phyloP scores from a whole-genome alignment of 2,888 invertebrate genomes.

The Phoenoteleia sp. region DNA sequence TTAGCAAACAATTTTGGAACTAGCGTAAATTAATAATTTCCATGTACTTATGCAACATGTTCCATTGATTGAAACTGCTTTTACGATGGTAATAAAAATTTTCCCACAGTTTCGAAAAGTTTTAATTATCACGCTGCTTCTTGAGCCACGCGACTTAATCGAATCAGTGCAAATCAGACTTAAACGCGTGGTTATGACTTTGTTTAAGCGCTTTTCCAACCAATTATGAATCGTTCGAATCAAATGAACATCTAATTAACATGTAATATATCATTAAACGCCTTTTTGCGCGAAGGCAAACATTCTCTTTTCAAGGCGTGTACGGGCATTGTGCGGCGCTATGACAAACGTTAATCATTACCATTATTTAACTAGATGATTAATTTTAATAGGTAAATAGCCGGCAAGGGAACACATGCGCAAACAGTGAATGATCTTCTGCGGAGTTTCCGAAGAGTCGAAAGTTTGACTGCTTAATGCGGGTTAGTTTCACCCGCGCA shows the following conservation, averaged over 20 bases:
- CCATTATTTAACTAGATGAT: constrained; percentile 49
- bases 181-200: not conserved
- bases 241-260: constrained; percentile 56
- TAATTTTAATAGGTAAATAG: constrained; percentile 49
- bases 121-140: not conserved
- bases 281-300: constrained; percentile 31
- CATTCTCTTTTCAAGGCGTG: constrained; percentile 70
- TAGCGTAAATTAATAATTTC: no score
- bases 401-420: constrained; percentile 6
- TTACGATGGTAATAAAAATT: not conserved
- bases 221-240: constrained; percentile 42
- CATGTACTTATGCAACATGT: no score
- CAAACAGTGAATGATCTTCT: constrained; percentile 21
- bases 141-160: constrained; percentile 17
- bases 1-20: no score
- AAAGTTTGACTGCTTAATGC: constrained; percentile 34
- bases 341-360: constrained; percentile 44
- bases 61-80: no score
- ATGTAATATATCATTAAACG: constrained; percentile 56
- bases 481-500: constrained; percentile 27
- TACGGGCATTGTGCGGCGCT: constrained; percentile 20
- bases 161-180: not conserved
- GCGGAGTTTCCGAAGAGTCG: constrained; percentile 18
- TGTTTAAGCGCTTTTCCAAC: constrained; percentile 14
- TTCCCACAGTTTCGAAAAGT: not conserved